Evolutionary conservation across 2,888 invertebrate species (phyloP).

Genomic region (Lutraria lutraria): DNA sequence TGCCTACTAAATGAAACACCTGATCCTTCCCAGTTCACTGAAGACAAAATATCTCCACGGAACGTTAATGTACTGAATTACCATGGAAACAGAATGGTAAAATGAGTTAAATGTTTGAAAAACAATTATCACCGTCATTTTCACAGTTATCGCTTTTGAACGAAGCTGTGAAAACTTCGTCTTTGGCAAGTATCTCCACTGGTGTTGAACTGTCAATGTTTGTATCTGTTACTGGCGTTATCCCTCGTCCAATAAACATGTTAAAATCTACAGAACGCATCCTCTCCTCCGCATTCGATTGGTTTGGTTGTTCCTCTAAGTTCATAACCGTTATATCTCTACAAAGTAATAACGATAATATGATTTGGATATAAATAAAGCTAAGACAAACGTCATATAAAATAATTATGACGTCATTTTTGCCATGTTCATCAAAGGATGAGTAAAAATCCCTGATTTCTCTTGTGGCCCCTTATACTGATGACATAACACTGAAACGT

Average conservation of each 20-base stretch:
- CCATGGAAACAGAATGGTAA: neutral
- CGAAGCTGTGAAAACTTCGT: neutral
- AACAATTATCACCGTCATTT: neutral
- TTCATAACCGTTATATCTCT: slow-evolving; percentile 18
- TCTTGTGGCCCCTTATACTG: no score
- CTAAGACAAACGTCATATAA: neutral
- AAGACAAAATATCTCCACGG: neutral
- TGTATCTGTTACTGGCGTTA: neutral
- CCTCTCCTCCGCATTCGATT: neutral
- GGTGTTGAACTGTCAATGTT: neutral
- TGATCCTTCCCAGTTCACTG: no score
- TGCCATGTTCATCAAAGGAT: no score
- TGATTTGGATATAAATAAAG: neutral
- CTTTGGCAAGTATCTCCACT: neutral
- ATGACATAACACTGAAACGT: no score
- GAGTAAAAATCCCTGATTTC: no score
- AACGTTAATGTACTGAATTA: neutral
- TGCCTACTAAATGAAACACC: no score
- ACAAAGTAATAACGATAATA: neutral
- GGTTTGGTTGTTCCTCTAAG: neutral
- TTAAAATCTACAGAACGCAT: neutral
- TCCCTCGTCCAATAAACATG: neutral
- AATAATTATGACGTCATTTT: no score
- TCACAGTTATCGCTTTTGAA: neutral
- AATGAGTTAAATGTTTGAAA: neutral